These are phyloP conservation scores for Mizuhopecten yessoensis DNA, from an alignment of 1,140 invertebrate genomes.

Conservation along the genomic window DNA sequence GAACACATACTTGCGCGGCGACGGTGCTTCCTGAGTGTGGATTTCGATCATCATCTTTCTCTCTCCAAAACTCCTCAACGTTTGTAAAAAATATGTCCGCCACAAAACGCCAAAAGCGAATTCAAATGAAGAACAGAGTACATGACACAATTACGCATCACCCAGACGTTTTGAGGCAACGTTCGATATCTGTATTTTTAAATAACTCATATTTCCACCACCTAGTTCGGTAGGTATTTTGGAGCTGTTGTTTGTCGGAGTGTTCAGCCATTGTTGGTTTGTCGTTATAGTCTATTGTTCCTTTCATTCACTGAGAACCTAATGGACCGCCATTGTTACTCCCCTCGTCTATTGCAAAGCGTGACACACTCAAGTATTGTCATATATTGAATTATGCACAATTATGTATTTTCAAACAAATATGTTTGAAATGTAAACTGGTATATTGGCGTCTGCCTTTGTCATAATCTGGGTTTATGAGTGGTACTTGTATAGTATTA, in stretches of 20 bases:
- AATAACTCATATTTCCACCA: background rate
- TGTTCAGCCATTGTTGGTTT: background rate
- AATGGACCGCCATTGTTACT: background rate
- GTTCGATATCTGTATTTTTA: background rate
- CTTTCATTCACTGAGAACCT: background rate
- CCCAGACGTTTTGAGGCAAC: background rate
- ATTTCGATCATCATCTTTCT: background rate
- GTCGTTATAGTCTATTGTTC: too few species aligned
- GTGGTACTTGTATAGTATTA: background rate
- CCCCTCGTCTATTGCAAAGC: background rate
- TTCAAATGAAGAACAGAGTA: too few species aligned
- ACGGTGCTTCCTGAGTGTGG: background rate
- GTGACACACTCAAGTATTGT: background rate
- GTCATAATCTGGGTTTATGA: background rate
- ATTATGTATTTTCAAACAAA: background rate
- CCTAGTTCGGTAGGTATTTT: background rate
- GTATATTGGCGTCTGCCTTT: background rate
- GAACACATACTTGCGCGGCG: background rate
- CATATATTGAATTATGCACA: background rate
- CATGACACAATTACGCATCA: too few species aligned
- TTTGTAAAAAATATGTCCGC: background rate
- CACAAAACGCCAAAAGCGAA: too few species aligned
- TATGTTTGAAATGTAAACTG: background rate
- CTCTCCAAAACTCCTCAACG: background rate
- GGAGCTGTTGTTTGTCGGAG: background rate